These are phyloP conservation scores for Bombus breviceps DNA, from an alignment of 1,140 invertebrate genomes.

Conservation along the genomic window DNA sequence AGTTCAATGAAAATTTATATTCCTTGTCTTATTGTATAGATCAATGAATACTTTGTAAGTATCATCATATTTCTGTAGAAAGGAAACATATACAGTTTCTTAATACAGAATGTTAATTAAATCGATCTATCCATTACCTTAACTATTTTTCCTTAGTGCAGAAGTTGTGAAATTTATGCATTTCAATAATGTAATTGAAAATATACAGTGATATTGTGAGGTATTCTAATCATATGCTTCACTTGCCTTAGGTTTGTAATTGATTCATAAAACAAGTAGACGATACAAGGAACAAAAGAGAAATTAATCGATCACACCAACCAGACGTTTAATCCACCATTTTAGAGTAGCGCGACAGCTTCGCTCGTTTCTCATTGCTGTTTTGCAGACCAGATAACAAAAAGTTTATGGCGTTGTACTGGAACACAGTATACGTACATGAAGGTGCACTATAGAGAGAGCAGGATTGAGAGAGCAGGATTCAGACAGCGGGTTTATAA, in stretches of 20 bases:
- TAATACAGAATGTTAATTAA: too few species aligned
- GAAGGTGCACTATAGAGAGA: conserved; percentile 6
- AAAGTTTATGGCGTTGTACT: conserved; percentile 57
- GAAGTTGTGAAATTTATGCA: background rate
- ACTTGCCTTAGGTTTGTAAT: conserved; percentile 43
- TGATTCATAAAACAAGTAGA: conserved; percentile 44
- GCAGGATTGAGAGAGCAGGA: background rate
- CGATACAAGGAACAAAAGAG: conserved; percentile 55
- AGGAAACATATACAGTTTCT: too few species aligned
- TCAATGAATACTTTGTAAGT: background rate
- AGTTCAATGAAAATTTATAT: too few species aligned
- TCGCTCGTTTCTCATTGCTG: conserved; percentile 57
- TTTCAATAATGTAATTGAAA: background rate
- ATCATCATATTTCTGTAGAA: too few species aligned
- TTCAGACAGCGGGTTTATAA: too few species aligned
- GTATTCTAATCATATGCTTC: conserved; percentile 11
- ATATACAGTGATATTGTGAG: background rate
- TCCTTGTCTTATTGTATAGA: too few species aligned
- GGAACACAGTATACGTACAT: conserved; percentile 26
- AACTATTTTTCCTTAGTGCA: background rate
- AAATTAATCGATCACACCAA: conserved; percentile 55
- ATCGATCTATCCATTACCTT: background rate
- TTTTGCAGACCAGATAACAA: conserved; percentile 55
- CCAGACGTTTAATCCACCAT: conserved; percentile 61
- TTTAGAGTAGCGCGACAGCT: conserved; percentile 56